Base-by-base conservation (phyloP, 2,797 vertebrate genomes). In the Notolepis coatsorum region DNA sequence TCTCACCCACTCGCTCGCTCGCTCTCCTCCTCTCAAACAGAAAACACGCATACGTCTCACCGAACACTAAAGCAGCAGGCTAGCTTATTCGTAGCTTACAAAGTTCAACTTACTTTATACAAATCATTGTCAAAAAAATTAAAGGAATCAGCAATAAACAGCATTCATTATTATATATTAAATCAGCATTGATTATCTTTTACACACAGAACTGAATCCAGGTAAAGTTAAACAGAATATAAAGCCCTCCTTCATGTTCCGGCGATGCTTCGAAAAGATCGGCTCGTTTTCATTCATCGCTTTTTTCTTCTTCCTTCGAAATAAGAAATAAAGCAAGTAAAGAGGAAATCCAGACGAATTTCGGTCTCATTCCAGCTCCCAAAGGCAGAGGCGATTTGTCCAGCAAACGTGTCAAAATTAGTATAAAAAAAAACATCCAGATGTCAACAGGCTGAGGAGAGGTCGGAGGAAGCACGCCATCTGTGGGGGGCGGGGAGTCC, bases 161-260 rank as follows among this genome's bases (percentile, higher is more conserved):
- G 68, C 89, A 91, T 91, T 91, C 86, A 85, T 75, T 73, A 91
- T 87, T 73, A 91, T 87, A 88, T 89, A 91, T 88, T 86, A 92
- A 90, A 91, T 85, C 75, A 84, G 80, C 73, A 80, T 65, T 66
- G 75, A 85, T 91, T 75, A 77, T 88, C 75, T 71, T 75, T 77
- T 75, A 80, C 73, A 75, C 69, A 77, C 64, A 81, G 54, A 81
- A 79, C 65, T 61, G 59, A 64, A 73, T 79, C 71, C 70, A 84
- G 66, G 66, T 80, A 86, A 65, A 68, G 65, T 71, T 60, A 60
- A 74, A 82, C 72, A 79, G 48, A 81, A 75, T 84, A 75, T 62
- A 75, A 89, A 88, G 87, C 84, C 73, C 81, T 89, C 80, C 84
- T 89, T 89, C 79, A 82, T n/a, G n/a, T n/a, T n/a, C n/a, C n/a